Base-by-base conservation (phyloP, 2,888 invertebrate genomes). In the Drosophila neotestacea region DNA sequence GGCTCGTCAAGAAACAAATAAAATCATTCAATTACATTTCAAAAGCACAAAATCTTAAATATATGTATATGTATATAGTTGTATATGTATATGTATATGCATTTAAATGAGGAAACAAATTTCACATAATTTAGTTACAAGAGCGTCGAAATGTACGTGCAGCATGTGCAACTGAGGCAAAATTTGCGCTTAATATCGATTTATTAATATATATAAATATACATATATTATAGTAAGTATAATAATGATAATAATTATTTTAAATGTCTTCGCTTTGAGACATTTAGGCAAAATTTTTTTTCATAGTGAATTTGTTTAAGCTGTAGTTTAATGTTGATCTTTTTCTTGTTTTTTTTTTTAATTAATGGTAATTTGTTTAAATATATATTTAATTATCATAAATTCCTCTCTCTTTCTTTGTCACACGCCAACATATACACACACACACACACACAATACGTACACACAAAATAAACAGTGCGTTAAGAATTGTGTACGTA, bases 251-350 rank as follows among this genome's bases (percentile, higher is more conserved):
- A 79, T 79, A 77, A 74, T 88, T 69, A 73, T 83, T 82, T 88
- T 80, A 74, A 79, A 88, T 89, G 86, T 89, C 88, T 83, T 86
- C 83, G 58, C 62, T 69, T 68, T 67, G 88, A 89, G 86, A 89
- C 89, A 89, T 83, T 81, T 89, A 89, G 88, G 89, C 88, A 89
- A 88, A 74, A 80, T 77, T 74, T 77, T 56, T 80, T 80, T 73
- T 81, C 76, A 77, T 82, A 84, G 71, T 81, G 70, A 77, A 80
- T 82, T 77, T 73, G 64, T 77, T 72, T 70, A 77, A 79, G 70
- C 69, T 63, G 58, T 64, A 69, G 41, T 46, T 61, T 64, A 54
- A 60, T 60, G 52, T 73, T 69, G 50, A 41, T 73, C 65, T 54
- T 58, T 52, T 52, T 65, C 69, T 41, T 65, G 44, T 67, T 68